Evolutionary conservation across 1,140 invertebrate genomes (phyloP).

Genomic region (Zaprionus lachaisei): DNA sequence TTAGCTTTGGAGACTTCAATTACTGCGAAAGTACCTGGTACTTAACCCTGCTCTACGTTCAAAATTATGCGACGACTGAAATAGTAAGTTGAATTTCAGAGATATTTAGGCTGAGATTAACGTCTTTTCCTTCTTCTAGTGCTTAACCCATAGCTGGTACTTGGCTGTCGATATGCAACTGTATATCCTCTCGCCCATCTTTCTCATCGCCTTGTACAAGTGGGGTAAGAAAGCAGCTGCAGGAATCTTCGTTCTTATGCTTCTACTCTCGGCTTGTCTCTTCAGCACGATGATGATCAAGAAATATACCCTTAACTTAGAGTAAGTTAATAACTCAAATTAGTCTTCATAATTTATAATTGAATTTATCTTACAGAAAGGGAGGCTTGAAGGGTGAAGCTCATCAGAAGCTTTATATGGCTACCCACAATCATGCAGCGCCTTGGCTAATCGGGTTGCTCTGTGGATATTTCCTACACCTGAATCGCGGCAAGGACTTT

Average conservation of each 20-base stretch:
- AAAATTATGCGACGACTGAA: conserved; percentile 61
- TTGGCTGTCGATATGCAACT: conserved; percentile 94
- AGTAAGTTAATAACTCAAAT: conserved; percentile 16
- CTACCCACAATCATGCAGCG: conserved; percentile 62
- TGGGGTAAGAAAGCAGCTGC: conserved; percentile 84
- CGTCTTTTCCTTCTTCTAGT: conserved; percentile 85
- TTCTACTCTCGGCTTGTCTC: conserved; percentile 50
- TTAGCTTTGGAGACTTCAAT: conserved; percentile 24
- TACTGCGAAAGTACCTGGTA: conserved; percentile 67
- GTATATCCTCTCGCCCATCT: conserved; percentile 90
- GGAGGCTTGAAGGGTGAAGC: neutral
- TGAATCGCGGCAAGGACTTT: conserved; percentile 41
- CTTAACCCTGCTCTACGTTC: conserved; percentile 58
- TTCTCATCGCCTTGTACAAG: conserved; percentile 89
- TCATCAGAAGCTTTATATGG: conserved; percentile 46
- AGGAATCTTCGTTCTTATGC: conserved; percentile 46
- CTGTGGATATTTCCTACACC: conserved; percentile 64
- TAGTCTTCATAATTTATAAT: neutral
- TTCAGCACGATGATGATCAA: conserved; percentile 55
- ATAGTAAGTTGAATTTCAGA: conserved; percentile 29
- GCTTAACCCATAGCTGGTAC: conserved; percentile 95
- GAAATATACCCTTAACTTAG: conserved; percentile 34
- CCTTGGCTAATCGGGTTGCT: conserved; percentile 69
- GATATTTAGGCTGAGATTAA: neutral
- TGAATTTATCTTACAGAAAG: conserved; percentile 64